phyloP scores from a whole-genome alignment of 2,888 invertebrate species.

The Bhutanitis thaidina region DNA sequence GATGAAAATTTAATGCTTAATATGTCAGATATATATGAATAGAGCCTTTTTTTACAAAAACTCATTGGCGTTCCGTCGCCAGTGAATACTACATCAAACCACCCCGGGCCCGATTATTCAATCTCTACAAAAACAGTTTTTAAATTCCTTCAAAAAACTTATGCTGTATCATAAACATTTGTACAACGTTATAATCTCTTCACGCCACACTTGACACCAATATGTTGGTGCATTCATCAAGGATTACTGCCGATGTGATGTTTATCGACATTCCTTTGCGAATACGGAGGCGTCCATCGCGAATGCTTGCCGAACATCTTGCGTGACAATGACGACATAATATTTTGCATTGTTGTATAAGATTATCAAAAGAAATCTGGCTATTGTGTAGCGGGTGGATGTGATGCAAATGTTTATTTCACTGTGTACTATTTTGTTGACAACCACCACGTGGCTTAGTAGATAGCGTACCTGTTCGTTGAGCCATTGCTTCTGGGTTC shows the following conservation, averaged over 20 bases:
- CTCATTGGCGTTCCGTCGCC: not conserved
- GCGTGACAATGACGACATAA: constrained; percentile 61
- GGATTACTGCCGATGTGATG: constrained; percentile 59
- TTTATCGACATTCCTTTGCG: constrained; percentile 67
- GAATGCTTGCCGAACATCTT: constrained; percentile 36
- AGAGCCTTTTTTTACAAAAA: not conserved
- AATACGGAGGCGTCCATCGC: constrained; percentile 47
- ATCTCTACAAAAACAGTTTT: constrained; percentile 5
- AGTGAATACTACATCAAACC: constrained; percentile 16
- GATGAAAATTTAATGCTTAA: no score
- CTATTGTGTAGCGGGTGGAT: constrained; percentile 40
- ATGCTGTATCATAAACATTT: constrained; percentile 36
- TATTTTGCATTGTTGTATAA: constrained; percentile 52
- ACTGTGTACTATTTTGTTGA: not conserved
- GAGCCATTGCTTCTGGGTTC: no score
- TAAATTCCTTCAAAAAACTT: constrained; percentile 7
- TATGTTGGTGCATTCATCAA: constrained; percentile 47
- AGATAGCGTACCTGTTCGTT: no score
- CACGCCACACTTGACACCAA: constrained; percentile 77
- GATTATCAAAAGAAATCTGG: constrained; percentile 43
- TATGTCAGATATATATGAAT: not conserved
- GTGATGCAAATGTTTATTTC: constrained; percentile 48
- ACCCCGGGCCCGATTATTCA: not conserved
- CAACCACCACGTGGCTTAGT: no score
- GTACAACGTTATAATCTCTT: constrained; percentile 70